Base-by-base conservation (phyloP, 2,888 invertebrate genomes). In the Harmothoe impar region DNA sequence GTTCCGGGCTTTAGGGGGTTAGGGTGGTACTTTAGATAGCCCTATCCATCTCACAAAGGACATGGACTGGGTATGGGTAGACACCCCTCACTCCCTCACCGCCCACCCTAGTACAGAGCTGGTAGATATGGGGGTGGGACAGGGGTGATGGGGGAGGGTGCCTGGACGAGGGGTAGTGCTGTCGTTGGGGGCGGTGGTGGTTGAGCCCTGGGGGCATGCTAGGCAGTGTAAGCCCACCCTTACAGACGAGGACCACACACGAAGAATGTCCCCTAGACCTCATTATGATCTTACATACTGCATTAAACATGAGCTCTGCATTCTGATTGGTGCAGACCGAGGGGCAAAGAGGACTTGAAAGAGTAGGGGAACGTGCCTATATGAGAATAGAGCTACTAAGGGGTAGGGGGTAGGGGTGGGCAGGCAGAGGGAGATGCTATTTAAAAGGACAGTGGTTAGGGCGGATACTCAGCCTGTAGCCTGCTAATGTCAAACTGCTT, bases 261-360 rank as follows among this genome's bases (percentile, higher is more conserved):
- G 86, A 29, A 31, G 86, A 54, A 54, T 31, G 56, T 31, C 84
- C 86, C 56, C 54, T 54, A 17, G 17, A n/a, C 29, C 86, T 86
- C 86, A 86, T 86, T 86, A 86, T 86, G 86, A 86, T 25, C 86
- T 86, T 86, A 86, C 86, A 25, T 86, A 33, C 86, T 86, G 25
- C 25, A 86, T 86, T 54, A 86, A 52, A 25, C 86, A 86, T 86
- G 86, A 86, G 52, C 54, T 23, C 12, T 25, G 56, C 7, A 7
- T 29, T 5, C 54, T 56, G 54, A 86, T 86, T 86, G 86, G 86
- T 31, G 17, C 10, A 86, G 25, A 52, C 33, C 20, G 54, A 12
- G 20, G 31, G 31, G 56, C 17, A 29, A n/a, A 20, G 29, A 23
- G 84, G 84, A n/a, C 84, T 23, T 15, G 43, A 43, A 43, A 43